phyloP scores from a whole-genome alignment of 2,888 invertebrate species.

The Tetramorium bicarinatum region DNA sequence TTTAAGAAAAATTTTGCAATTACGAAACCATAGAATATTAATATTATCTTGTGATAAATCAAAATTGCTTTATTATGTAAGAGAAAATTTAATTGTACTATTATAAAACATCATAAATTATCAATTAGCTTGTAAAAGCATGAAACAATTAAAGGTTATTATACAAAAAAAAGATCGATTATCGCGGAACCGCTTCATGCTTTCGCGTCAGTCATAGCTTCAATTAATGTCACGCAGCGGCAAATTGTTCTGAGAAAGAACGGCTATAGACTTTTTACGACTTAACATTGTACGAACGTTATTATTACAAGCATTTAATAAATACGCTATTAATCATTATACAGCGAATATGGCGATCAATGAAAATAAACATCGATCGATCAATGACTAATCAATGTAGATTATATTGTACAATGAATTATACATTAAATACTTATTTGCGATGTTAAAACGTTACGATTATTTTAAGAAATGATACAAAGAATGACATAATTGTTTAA shows the following conservation, averaged over 20 bases:
- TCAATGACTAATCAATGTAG: constrained; percentile 3
- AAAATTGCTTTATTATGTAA: constrained; percentile 7
- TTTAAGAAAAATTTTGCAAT: neutral
- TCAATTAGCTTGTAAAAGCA: neutral
- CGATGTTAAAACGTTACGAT: neutral
- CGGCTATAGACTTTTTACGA: neutral
- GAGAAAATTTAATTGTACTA: neutral
- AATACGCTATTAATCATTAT: constrained; percentile 8
- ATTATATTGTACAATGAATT: constrained; percentile 19
- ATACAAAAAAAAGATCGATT: constrained; percentile 1
- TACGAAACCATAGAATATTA: neutral
- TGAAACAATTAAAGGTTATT: neutral
- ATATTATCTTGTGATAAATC: neutral
- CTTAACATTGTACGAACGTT: neutral
- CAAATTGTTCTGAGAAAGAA: constrained; percentile 19
- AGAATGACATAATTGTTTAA: neutral
- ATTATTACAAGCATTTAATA: neutral
- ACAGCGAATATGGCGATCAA: neutral
- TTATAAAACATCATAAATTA: neutral
- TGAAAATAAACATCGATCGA: constrained; percentile 3
- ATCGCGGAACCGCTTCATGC: neutral
- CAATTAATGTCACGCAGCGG: neutral
- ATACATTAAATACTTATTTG: constrained; percentile 1
- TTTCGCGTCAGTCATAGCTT: constrained; percentile 4
- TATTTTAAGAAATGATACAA: constrained; percentile 25